These are phyloP conservation scores for Nemotelus pantherinus DNA, from an alignment of 2,888 invertebrate genomes.

Conservation along the genomic window DNA sequence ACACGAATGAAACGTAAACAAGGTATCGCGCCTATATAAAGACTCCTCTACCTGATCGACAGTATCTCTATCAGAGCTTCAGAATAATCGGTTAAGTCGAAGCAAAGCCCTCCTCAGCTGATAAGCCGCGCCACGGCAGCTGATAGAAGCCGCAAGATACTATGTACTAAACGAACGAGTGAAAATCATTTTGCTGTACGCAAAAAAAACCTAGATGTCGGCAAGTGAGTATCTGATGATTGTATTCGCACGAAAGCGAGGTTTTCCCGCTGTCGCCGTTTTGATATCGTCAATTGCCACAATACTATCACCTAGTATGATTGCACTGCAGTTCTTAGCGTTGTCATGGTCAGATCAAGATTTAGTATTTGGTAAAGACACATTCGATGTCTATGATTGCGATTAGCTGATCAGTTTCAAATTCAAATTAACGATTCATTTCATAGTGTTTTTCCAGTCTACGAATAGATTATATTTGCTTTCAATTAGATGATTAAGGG, in stretches of 20 bases:
- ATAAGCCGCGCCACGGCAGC: constrained; percentile 28
- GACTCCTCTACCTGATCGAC: constrained; percentile 37
- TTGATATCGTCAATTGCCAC: constrained; percentile 17
- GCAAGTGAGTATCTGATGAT: background rate
- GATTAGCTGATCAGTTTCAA: background rate
- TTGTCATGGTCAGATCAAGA: constrained; percentile 22
- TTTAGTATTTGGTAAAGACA: background rate
- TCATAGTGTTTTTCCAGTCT: no score
- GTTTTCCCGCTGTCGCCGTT: constrained; percentile 1
- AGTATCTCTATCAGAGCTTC: constrained; percentile 42
- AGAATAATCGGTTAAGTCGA: constrained; percentile 41
- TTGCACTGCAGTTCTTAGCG: constrained; percentile 20
- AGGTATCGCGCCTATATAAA: constrained; percentile 42
- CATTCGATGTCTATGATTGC: background rate
- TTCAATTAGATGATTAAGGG: no score
- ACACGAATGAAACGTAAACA: constrained; percentile 43
- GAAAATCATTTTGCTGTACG: constrained; percentile 21
- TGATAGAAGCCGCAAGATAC: constrained; percentile 32
- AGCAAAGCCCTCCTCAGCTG: constrained; percentile 40
- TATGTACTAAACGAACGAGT: background rate
- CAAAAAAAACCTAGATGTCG: constrained; percentile 25
- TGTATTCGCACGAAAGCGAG: background rate
- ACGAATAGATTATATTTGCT: no score
- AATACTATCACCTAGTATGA: constrained; percentile 1
- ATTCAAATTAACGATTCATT: no score